Percentiles rank a stretch among this genome's conserved stretches.
Evolutionary conservation across 1,140 invertebrate species (phyloP).

Genomic region (Heterodera schachtii): DNA sequence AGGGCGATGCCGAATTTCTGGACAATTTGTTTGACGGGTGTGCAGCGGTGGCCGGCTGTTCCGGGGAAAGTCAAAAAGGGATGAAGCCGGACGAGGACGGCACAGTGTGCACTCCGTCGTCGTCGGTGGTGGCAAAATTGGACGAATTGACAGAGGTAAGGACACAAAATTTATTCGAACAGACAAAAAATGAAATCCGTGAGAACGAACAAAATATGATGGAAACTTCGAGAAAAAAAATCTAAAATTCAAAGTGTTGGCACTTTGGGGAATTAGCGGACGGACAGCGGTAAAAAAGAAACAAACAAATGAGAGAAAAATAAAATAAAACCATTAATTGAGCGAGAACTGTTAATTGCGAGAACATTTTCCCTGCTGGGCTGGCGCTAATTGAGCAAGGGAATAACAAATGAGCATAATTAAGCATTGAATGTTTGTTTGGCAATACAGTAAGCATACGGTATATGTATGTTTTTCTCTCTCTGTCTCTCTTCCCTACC

Average conservation of each 20-base stretch:
- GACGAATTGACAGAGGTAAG: background rate
- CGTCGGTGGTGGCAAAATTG: background rate
- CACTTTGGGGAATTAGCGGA: background rate
- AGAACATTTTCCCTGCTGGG: no score
- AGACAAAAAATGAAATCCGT: background rate
- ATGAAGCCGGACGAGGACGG: background rate
- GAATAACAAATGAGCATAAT: no score
- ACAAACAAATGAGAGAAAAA: no score
- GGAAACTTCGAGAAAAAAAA: no score
- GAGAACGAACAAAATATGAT: background rate
- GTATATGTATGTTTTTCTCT: no score
- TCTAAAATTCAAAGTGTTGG: background rate
- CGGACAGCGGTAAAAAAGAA: no score
- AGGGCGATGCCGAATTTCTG: constrained; percentile 21
- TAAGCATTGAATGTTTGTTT: no score
- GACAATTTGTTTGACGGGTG: constrained; percentile 12
- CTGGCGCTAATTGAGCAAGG: no score
- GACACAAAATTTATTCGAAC: background rate
- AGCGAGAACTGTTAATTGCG: no score
- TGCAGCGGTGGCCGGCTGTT: background rate
- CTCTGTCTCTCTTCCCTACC: no score
- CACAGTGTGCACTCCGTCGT: background rate
- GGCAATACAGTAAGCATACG: no score
- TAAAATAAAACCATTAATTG: no score
- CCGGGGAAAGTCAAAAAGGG: background rate